Base-by-base conservation (phyloP, 2,113 vertebrate species). In the Platycercus adscitus region DNA sequence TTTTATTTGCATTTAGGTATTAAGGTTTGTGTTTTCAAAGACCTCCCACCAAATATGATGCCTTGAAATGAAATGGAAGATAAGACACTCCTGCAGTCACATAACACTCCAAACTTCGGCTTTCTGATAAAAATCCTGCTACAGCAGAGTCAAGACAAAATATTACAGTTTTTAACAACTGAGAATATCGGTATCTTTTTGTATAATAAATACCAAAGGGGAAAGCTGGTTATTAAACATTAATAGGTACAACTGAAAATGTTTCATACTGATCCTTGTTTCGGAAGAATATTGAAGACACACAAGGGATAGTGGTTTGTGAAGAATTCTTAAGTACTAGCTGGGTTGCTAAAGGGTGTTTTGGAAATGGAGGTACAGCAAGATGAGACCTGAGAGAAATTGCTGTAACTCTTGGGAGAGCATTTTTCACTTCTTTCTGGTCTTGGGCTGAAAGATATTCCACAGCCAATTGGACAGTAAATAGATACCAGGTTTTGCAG, bases 151-250 rank as follows among this genome's bases (percentile, higher is more conserved):
- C 69, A 76, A 81, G 41, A 68, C 63, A 91, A 81, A 84, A 76
- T 72, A 69, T 31, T 64, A 72, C n/a, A 26, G 7, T 37, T 79
- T 68, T 91, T 77, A 83, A 55, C 39, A 68, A 89, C 49, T 55
- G 11, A 19, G 4, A 82, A 86, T 87, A 91, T 60, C 71, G 70
- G 13, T 86, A 49, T 26, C 15, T 84, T 95, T 79, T 58, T 66
- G 68, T 83, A 88, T 61, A 91, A 52, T 65, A 91, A 89, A 43
- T 47, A 91, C 41, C 64, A 83, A 94, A 86, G 39, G 46, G 44
- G 11, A 65, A 89, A 91, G 29, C 10, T 81, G 29, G 60, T 68
- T 71, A 88, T 88, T 83, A 93, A 90, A 96, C 43, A 58, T 96
- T 91, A 88, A 90, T 76, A 13, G 46, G 56, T 93, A 86, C 43